Percentiles rank a stretch among this genome's conserved stretches.
phyloP scores from a whole-genome alignment of 2,797 vertebrate genomes.

The Amblyopsis hoosieri region DNA sequence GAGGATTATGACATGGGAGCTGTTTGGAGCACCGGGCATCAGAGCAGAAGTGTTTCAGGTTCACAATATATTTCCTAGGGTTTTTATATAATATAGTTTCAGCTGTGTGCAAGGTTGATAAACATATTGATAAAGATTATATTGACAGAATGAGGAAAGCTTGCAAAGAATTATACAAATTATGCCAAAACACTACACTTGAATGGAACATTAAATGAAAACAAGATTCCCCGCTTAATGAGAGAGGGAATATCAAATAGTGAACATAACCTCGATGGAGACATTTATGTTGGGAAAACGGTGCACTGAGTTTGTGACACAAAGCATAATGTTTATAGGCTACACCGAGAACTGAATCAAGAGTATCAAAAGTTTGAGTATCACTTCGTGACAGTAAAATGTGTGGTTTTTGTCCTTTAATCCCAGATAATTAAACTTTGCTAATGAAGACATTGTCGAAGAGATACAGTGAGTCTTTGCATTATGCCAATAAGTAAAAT shows the following conservation, averaged over 20 bases:
- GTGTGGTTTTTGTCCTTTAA: neutral
- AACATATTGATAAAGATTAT: constrained; percentile 11
- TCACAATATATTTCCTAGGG: constrained; percentile 31
- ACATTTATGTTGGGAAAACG: too few relatives aligned
- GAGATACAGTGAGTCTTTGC: constrained; percentile 63
- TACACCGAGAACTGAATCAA: neutral
- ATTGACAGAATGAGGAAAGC: neutral
- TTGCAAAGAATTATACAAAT: constrained; percentile 8
- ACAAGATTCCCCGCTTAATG: neutral
- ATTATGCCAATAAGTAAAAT: neutral
- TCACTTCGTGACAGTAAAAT: too few relatives aligned
- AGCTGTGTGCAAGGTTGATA: constrained; percentile 43
- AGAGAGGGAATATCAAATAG: too few relatives aligned
- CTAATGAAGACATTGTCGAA: constrained; percentile 62
- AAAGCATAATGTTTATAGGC: neutral
- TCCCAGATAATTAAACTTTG: constrained; percentile 43
- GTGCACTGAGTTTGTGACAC: neutral
- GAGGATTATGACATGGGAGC: constrained; percentile 62
- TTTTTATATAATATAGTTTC: neutral
- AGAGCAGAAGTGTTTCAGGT: constrained; percentile 45
- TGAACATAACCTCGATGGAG: too few relatives aligned
- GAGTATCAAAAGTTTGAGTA: constrained; percentile 3
- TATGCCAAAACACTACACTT: neutral
- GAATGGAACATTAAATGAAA: neutral
- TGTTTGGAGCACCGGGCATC: constrained; percentile 55